Base-by-base conservation (phyloP, 2,888 invertebrate species). In the Paralinhomoeus sp. region DNA sequence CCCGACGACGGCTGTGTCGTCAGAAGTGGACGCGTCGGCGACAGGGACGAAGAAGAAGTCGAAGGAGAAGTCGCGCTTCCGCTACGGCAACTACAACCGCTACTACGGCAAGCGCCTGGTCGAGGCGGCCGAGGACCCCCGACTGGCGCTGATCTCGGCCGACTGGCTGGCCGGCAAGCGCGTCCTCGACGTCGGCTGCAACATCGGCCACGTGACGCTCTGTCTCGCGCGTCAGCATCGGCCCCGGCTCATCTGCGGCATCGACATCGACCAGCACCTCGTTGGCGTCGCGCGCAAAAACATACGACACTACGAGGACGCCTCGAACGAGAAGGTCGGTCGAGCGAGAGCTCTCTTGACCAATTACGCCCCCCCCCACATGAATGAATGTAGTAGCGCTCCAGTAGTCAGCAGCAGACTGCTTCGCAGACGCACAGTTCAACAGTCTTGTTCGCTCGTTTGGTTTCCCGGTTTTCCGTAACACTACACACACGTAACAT, bases 141-240 rank as follows among this genome's bases (percentile, higher is more conserved):
- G 97, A 43, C 67, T 93, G 51, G 75, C 75, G 57, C 76, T 78
- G 45, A 78, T 93, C 57, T 75, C 80, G 55, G 69, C 73, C 37
- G 78, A 83, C 55, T 71, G 89, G 59, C 89, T 93, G 63, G 72
- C 75, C 50, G 77, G 50, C 50, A 87, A 82, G 65, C 81, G 84
- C 64, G 78, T 93, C 38, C 69, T 97, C 50, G 97, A 97, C 62
- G 80, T 97, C 59, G 97, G 97, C 18, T 97, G 93, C 66, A 97
- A 97, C 67, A 80, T 84, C 48, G 97, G 97, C 1, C 83, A 87
- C 62, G 75, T 97, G 53, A 85, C 93, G 13, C 72, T 91, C 36
- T 76, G 79, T 0, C 73, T 97, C 41, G 93, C 85, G 0, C 72
- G 80, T 49, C 79, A 83, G 56, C 76, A 82, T 53, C 72, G 75